A percentile compares a stretch with the other conserved stretches of the same genome.
These are phyloP conservation scores for Hydriomena furcata DNA, from an alignment of 2,888 invertebrate genomes.

Conservation along the genomic window DNA sequence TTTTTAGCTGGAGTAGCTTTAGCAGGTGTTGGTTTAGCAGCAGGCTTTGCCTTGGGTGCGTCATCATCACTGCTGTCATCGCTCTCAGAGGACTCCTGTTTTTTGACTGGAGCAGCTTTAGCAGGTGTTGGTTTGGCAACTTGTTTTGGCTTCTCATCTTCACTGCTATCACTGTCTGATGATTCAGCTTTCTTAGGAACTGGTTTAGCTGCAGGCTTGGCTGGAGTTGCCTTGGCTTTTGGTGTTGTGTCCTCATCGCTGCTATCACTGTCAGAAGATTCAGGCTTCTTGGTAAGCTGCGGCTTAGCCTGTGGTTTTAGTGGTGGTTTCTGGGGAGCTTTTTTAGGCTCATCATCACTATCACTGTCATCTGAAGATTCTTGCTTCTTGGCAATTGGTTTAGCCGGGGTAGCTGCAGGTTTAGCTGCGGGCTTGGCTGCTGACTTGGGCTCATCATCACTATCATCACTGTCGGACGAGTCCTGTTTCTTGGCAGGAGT, in stretches of 20 bases:
- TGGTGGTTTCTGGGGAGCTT: conserved; percentile 21
- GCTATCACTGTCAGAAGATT: conserved; percentile 54
- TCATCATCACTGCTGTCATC: conserved; percentile 65
- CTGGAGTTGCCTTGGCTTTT: conserved; percentile 27
- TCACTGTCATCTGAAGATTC: conserved; percentile 51
- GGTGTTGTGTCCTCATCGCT: conserved; percentile 46
- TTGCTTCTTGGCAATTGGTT: conserved; percentile 49
- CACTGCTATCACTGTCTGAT: conserved; percentile 60
- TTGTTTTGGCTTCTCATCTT: conserved; percentile 45
- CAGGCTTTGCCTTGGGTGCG: conserved; percentile 35
- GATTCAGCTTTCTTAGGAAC: conserved; percentile 43
- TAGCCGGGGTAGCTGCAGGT: conserved; percentile 33
- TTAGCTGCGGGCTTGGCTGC: conserved; percentile 23
- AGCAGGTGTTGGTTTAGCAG: conserved; percentile 26
- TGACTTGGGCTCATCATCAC: conserved; percentile 45
- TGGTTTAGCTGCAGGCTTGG: conserved; percentile 32
- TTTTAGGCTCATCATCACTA: conserved; percentile 39
- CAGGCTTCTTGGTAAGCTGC: conserved; percentile 41
- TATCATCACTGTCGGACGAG: conserved; percentile 54
- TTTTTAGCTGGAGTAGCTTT: conserved; percentile 42
- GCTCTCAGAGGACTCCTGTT: conserved; percentile 45
- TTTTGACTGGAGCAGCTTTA: conserved; percentile 43
- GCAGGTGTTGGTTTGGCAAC: conserved; percentile 24
- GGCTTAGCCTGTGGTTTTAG: conserved; percentile 36
- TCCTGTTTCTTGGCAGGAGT: conserved; percentile 36